These are phyloP conservation scores for Tachystola acroxantha DNA, from an alignment of 2,888 invertebrate species.

Conservation along the genomic window DNA sequence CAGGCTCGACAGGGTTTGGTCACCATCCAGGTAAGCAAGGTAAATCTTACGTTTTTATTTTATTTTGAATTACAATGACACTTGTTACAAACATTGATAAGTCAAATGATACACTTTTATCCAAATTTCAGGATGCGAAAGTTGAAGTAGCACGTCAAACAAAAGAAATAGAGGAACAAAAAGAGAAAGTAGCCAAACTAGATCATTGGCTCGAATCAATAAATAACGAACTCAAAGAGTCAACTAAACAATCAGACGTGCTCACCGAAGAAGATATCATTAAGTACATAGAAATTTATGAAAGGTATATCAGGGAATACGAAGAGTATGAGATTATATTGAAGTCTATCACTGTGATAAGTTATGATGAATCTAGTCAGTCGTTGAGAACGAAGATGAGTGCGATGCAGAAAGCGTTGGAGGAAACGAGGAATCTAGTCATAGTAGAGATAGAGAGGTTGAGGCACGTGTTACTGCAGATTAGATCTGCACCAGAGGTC, in stretches of 20 bases:
- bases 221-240: slow-evolving; percentile 66
- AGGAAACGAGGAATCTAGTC: slow-evolving; percentile 80
- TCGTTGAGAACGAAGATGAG: slow-evolving; percentile 76
- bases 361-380: slow-evolving; percentile 69
- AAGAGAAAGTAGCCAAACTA: slow-evolving; percentile 56
- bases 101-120: background rate
- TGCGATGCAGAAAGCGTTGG: slow-evolving; percentile 74
- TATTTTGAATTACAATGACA: too few relatives aligned
- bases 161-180: slow-evolving; percentile 59
- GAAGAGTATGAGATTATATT: slow-evolving; percentile 66
- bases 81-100: too few relatives aligned
- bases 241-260: slow-evolving; percentile 51
- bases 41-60: slow-evolving; percentile 27
- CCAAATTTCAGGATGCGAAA: slow-evolving; percentile 59
- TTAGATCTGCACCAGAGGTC: slow-evolving; percentile 49
- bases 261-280: slow-evolving; percentile 58
- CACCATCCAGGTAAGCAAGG: slow-evolving; percentile 74
- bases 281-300: slow-evolving; percentile 68
- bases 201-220: slow-evolving; percentile 72
- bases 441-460: slow-evolving; percentile 78
- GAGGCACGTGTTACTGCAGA: slow-evolving; percentile 61
- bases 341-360: slow-evolving; percentile 63
- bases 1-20: slow-evolving; percentile 84
- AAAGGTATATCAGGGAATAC: slow-evolving; percentile 64
- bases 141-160: slow-evolving; percentile 55